Base-by-base conservation (phyloP, 1,140 invertebrate species). In the Eriocheir sinensis region DNA sequence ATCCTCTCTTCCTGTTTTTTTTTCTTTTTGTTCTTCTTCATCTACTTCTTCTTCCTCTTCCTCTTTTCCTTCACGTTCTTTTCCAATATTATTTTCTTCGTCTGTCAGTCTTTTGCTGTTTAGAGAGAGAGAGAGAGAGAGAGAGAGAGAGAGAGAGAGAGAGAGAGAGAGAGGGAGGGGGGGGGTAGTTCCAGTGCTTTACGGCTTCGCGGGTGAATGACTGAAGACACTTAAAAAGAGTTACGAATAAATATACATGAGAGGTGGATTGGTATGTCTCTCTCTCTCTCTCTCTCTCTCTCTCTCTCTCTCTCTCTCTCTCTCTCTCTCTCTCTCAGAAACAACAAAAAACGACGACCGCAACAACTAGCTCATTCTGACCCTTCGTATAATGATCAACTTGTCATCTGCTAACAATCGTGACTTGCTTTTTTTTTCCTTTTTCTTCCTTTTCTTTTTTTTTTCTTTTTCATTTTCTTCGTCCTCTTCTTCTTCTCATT, bases 271-370 rank as follows among this genome's bases (percentile, higher is more conserved):
- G 34, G 9, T 79, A 44, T 79, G 30, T 91, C 89, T 38, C 30
- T 91, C 89, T 91, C 89, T 72, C 89, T 91, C 89, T 91, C 89
- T 90, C 44, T 53, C 89, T 90, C 95, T 95, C 95, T 95, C 94
- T 94, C 94, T 94, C 95, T 94, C 89, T 53, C 89, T 95, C 81
- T 88, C 80, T 92, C 93, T 93, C 95, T 95, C 36, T 40, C 3
- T 1, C 36, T 41, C 88, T 3, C 40, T 53, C 48, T 21, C 21
- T 53, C 48, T 12, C 48, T n/a, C n/a, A n/a, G n/a, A n/a, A n/a
- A n/a, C n/a, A n/a, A n/a, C n/a, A n/a, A n/a, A n/a, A n/a, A n/a
- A n/a, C n/a, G n/a, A n/a, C n/a, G n/a, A n/a, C n/a, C n/a, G n/a
- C n/a, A n/a, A n/a, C n/a, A n/a, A n/a, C n/a, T n/a, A n/a, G n/a